These are phyloP conservation scores for Drosophila jambulina DNA, from an alignment of 1,140 invertebrate genomes.

Conservation along the genomic window DNA sequence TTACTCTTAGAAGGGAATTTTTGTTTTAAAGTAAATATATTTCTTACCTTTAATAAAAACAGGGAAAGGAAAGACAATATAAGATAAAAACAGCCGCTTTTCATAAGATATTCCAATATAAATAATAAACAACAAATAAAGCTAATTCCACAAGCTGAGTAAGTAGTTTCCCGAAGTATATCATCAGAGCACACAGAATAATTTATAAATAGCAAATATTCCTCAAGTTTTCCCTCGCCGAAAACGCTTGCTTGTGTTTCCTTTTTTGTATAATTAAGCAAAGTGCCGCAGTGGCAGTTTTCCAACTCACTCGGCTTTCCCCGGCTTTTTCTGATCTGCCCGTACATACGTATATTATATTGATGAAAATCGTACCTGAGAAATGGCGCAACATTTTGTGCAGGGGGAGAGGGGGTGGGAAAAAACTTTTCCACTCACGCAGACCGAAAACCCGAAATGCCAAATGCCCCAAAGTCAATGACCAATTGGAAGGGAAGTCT, in stretches of 20 bases:
- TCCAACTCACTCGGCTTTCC: neutral
- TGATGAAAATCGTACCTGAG: slow-evolving; percentile 24
- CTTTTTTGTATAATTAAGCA: slow-evolving; percentile 17
- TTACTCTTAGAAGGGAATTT: neutral
- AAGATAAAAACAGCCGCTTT: neutral
- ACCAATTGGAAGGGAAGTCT: slow-evolving; percentile 38
- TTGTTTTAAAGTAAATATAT: neutral
- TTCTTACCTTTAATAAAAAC: neutral
- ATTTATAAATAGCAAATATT: slow-evolving; percentile 1
- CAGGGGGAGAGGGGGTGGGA: neutral
- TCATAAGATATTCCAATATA: too few species aligned
- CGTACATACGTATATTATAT: neutral
- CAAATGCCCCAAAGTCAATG: slow-evolving; percentile 47
- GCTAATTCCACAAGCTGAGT: neutral
- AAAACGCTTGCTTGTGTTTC: neutral
- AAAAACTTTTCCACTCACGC: slow-evolving; percentile 40
- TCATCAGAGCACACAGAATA: neutral
- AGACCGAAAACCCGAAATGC: slow-evolving; percentile 23
- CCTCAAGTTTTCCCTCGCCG: neutral
- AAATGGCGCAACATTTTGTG: slow-evolving; percentile 10
- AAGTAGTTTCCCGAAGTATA: neutral
- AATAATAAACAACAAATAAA: neutral
- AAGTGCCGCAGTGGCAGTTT: slow-evolving; percentile 7
- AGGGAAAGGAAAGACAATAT: too few species aligned
- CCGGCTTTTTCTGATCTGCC: neutral